Conservation (phyloP, 1,140 invertebrate species). For the Thaumetopoea pityocampa region DNA sequence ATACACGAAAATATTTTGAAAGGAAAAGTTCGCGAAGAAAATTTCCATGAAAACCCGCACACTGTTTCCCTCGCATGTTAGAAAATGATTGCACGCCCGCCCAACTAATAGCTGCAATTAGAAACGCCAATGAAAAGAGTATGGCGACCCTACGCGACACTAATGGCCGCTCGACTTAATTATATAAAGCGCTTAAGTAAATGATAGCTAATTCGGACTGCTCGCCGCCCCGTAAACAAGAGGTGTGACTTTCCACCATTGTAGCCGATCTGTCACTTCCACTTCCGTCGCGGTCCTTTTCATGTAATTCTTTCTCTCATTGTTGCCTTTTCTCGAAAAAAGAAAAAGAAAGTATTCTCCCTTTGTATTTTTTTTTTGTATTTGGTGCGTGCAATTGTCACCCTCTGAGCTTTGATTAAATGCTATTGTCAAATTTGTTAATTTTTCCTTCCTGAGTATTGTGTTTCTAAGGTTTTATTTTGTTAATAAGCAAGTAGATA, state of each 20-base stretch:
- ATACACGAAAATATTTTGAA: too few relatives aligned
- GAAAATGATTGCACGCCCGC: too few relatives aligned
- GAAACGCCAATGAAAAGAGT: slow-evolving; percentile 43
- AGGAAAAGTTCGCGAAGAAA: too few relatives aligned
- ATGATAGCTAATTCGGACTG: slow-evolving; percentile 68
- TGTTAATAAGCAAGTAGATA: too few relatives aligned
- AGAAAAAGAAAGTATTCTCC: too few relatives aligned
- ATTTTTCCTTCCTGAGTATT: slow-evolving; percentile 33
- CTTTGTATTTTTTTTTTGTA: slow-evolving; percentile 51
- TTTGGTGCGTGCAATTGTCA: slow-evolving; percentile 62
- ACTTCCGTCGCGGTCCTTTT: slow-evolving; percentile 56
- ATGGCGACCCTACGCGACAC: slow-evolving; percentile 44
- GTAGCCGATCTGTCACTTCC: slow-evolving; percentile 71
- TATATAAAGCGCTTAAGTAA: slow-evolving; percentile 74
- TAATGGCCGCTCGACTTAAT: slow-evolving; percentile 62
- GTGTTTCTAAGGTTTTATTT: slow-evolving; percentile 25
- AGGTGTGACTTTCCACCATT: slow-evolving; percentile 71
- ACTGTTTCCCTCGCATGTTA: too few relatives aligned
- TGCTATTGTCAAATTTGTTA: slow-evolving; percentile 49
- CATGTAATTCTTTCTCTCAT: slow-evolving; percentile 50
- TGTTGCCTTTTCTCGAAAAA: slow-evolving; percentile 67
- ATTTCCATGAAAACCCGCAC: too few relatives aligned
- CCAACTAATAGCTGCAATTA: slow-evolving; percentile 44
- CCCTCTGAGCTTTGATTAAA: slow-evolving; percentile 65
- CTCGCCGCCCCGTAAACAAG: slow-evolving; percentile 59